A percentile compares a stretch with the other conserved stretches of the same genome.
Evolutionary conservation across 2,888 invertebrate genomes (phyloP).

Genomic region (Nomada fabriciana): DNA sequence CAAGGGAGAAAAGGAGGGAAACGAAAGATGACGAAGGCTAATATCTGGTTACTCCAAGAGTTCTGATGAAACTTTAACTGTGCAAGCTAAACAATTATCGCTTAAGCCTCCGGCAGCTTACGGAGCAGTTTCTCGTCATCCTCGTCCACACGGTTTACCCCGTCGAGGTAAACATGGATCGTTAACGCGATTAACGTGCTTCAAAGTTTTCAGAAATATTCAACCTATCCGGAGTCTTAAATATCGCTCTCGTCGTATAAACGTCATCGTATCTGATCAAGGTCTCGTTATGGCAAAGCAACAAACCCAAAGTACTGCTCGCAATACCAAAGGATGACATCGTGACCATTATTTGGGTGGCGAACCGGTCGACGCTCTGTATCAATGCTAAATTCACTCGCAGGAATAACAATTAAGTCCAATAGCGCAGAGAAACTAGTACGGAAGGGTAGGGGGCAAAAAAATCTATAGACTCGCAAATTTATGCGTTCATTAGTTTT

Average conservation of each 20-base stretch:
- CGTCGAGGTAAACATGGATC: constrained; percentile 35
- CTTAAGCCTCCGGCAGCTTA: constrained; percentile 62
- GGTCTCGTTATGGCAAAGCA: neutral
- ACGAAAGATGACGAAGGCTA: constrained; percentile 59
- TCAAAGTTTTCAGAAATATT: constrained; percentile 3
- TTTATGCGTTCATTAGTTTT: constrained; percentile 35
- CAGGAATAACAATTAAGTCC: neutral
- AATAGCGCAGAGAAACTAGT: no score
- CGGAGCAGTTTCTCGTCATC: constrained; percentile 41
- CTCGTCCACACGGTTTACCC: constrained; percentile 38
- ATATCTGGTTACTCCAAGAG: constrained; percentile 64
- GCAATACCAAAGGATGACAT: no score
- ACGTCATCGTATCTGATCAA: neutral
- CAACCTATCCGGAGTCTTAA: neutral
- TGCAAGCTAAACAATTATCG: constrained; percentile 68
- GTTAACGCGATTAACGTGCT: constrained; percentile 54
- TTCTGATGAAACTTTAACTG: constrained; percentile 67
- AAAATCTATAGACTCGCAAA: constrained; percentile 27
- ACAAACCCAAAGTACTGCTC: no score
- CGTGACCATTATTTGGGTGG: no score
- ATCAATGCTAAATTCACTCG: neutral
- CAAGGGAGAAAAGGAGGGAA: constrained; percentile 12
- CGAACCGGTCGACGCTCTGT: no score
- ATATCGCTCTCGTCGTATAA: neutral
- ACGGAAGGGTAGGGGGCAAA: neutral